Base-by-base conservation (phyloP, 2,797 vertebrate genomes). In the Coendou prehensilis region DNA sequence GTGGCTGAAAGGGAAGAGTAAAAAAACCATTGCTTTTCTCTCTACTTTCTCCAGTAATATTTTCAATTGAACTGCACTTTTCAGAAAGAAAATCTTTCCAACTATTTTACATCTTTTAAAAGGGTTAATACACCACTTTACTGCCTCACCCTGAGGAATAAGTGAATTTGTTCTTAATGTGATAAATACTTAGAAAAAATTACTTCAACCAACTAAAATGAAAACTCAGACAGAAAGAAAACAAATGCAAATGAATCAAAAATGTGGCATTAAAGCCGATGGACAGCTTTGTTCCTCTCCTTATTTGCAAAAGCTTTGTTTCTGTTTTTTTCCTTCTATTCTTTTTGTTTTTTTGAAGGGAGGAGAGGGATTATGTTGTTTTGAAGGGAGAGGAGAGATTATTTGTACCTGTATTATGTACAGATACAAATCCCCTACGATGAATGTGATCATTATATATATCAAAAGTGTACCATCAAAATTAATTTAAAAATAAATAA, bases 1-100 rank as follows among this genome's bases (percentile, higher is more conserved):
- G 89, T 57, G 97, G 89, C 95, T 96, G 1, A 10, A 97, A 97
- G 59, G 26, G 41, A 33, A 96, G 37, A 93, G 69, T 75, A 94
- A 89, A 88, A 95, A 87, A 22, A 18, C 4, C 73, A 84, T 47
- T 92, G 41, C 71, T 97, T 97, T 69, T 89, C 26, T 81, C 47
- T 0, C 71, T 3, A 20, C 64, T 95, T 85, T 33, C 96, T 95
- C 91, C 85, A 85, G 3, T 90, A 61, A 93, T 69, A 64, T 82
- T 54, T 95, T 71, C 63, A 94, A 69, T 67, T 96, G 47, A 97
- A 92, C 88, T 78, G 82, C 37, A 88, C 67, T 95, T 75, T 92
- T 93, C 87, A 88, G 26, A 84, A 97, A 96, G 61, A 63, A 89
- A 94, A 33, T 90, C 69, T 87, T 54, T 86, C 52, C 87, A 64